Evolutionary conservation across 2,113 vertebrate species (phyloP).

Genomic region (Perca schrenkii): DNA sequence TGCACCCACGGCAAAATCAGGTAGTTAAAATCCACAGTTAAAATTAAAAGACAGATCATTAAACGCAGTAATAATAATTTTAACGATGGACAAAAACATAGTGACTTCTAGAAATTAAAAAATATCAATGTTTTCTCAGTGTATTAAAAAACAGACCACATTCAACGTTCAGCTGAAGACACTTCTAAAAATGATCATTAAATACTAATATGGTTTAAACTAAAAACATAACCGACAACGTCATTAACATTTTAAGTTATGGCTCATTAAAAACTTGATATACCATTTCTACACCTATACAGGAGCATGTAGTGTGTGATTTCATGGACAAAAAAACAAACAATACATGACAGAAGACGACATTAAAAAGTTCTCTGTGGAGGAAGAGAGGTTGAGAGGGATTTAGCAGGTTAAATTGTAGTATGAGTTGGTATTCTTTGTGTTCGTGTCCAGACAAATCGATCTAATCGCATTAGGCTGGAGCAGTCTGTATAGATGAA

Average conservation of each 20-base stretch:
- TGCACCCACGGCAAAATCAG: constrained; percentile 33
- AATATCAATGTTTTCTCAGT: not conserved
- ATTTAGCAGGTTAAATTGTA: constrained; percentile 6
- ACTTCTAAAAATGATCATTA: constrained; percentile 10
- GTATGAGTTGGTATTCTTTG: constrained; percentile 5
- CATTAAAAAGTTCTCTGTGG: constrained; percentile 11
- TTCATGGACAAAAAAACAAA: constrained; percentile 12
- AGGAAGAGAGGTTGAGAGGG: constrained; percentile 26
- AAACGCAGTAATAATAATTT: not conserved
- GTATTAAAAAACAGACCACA: constrained; percentile 32
- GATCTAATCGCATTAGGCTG: constrained; percentile 1
- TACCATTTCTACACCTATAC: constrained; percentile 21
- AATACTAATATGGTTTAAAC: constrained; percentile 37
- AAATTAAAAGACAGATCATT: constrained; percentile 39
- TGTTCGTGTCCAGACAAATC: constrained; percentile 22
- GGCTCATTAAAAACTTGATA: constrained; percentile 31
- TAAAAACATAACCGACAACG: constrained; percentile 26
- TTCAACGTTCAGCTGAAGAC: constrained; percentile 29
- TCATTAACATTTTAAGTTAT: constrained; percentile 48
- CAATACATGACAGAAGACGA: constrained; percentile 21
- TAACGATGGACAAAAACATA: constrained; percentile 26
- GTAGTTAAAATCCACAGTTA: constrained; percentile 53
- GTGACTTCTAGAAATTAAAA: constrained; percentile 24
- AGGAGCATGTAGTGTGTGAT: constrained; percentile 12
- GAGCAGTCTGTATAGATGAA: constrained; percentile 3